Percentiles rank a stretch among this genome's conserved stretches.
phyloP scores from a whole-genome alignment of 2,888 invertebrate species.

The Sceliomorpha sp. region DNA sequence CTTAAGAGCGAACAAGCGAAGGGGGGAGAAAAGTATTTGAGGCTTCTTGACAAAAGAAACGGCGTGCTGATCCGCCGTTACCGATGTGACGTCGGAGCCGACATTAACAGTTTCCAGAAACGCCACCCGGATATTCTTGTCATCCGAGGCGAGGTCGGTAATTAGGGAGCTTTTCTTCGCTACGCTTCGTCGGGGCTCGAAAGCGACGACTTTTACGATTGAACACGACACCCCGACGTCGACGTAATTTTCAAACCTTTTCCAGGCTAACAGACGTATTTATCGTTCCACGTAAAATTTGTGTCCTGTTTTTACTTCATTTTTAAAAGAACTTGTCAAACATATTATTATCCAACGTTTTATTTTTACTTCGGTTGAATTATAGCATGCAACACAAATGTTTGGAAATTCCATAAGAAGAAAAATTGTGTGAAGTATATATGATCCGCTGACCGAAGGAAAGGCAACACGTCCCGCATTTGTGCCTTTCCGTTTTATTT shows the following conservation, averaged over 20 bases:
- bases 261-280: slow-evolving; percentile 1
- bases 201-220: slow-evolving; percentile 38
- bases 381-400: too few relatives aligned
- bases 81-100: slow-evolving; percentile 34
- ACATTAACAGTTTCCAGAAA: slow-evolving; percentile 51
- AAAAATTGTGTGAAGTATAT: too few relatives aligned
- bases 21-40: slow-evolving; percentile 14
- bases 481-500: too few relatives aligned
- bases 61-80: slow-evolving; percentile 38
- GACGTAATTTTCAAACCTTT: slow-evolving; percentile 23
- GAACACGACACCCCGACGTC: slow-evolving; percentile 19
- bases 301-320: too few relatives aligned
- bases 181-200: slow-evolving; percentile 57
- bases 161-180: slow-evolving; percentile 39
- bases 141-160: slow-evolving; percentile 41
- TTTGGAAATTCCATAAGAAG: too few relatives aligned
- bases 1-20: slow-evolving; percentile 1
- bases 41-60: slow-evolving; percentile 22
- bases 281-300: slow-evolving; percentile 8
- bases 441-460: too few relatives aligned
- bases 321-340: too few relatives aligned
- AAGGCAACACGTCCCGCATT: too few relatives aligned
- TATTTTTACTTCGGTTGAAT: too few relatives aligned
- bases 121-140: slow-evolving; percentile 47
- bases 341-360: too few relatives aligned